These are phyloP conservation scores for Pteruthius melanotis DNA, from an alignment of 2,113 vertebrate species.

Conservation along the genomic window DNA sequence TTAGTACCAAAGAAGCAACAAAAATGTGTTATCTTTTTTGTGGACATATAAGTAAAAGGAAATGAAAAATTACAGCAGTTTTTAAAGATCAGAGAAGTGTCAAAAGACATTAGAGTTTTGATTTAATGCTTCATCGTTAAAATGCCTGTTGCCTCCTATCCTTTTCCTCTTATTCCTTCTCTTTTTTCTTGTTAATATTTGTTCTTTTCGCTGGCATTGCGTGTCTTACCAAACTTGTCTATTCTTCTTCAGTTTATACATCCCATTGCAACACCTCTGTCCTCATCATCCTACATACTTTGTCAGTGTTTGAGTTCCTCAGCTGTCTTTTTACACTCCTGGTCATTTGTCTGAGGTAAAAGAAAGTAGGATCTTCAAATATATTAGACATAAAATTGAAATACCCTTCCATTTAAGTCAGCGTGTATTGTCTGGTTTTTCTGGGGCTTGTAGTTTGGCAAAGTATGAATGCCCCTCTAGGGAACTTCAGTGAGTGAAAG, in stretches of 20 bases:
- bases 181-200: neutral
- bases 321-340: neutral
- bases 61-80: neutral
- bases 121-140: neutral
- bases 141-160: neutral
- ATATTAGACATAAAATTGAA: neutral
- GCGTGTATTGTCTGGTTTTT: neutral
- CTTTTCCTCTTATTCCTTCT: neutral
- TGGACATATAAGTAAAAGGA: neutral
- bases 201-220: neutral
- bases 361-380: neutral
- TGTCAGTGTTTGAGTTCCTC: neutral
- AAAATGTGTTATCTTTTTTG: neutral
- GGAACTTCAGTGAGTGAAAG: neutral
- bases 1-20: neutral
- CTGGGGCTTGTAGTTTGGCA: neutral
- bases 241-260: neutral
- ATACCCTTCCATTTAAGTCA: neutral
- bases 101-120: neutral
- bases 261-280: neutral
- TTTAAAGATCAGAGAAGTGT: neutral
- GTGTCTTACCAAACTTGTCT: neutral
- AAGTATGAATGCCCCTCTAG: neutral
- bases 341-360: neutral
- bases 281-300: neutral